Base-by-base conservation (phyloP, 2,888 invertebrate species). In the Plagiodera versicolora region DNA sequence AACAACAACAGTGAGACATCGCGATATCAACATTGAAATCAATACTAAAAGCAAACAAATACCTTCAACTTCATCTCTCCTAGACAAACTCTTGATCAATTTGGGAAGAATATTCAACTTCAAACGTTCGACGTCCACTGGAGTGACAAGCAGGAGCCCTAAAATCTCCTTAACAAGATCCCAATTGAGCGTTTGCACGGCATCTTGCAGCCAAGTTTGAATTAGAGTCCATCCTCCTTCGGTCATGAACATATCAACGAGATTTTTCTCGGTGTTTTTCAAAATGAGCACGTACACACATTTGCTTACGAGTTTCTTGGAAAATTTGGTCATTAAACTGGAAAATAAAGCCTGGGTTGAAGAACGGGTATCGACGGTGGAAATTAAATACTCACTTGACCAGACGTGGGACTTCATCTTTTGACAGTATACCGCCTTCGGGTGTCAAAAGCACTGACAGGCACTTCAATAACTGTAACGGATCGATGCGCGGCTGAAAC, bases 321-420 rank as follows among this genome's bases (percentile, higher is more conserved):
- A 95, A 83, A 92, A 95, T 80, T 95, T 95, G 49, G 91, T 92
- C 96, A 97, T 97, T 76, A 97, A 87, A 79, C 95, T 95, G 84
- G 71, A 68, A 69, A 35, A n/a, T n/a, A 55, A 63, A 61, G 59
- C 45, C 17, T 20, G 39, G 11, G 49, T 44, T 56, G 45, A 49
- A 47, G 20, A 57, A 56, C 44, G 50, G 49, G 18, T 24, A 56
- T 47, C 46, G 18, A 55, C 30, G 9, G 9, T 52, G 9, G 18
- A 20, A 48, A 46, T 49, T 39, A 52, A 48, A 66, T 67, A 82
- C 87, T 86, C 85, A 94, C 94, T 88, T 89, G 65, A 91, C 92
- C 70, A 97, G 85, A 70, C 95, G 87, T 69, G 89, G 89, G 6
- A 96, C 95, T 84, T 96, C 95, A 63, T 90, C 89, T 71, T 86